phyloP scores from a whole-genome alignment of 2,888 invertebrate genomes.

The Tachina lurida region DNA sequence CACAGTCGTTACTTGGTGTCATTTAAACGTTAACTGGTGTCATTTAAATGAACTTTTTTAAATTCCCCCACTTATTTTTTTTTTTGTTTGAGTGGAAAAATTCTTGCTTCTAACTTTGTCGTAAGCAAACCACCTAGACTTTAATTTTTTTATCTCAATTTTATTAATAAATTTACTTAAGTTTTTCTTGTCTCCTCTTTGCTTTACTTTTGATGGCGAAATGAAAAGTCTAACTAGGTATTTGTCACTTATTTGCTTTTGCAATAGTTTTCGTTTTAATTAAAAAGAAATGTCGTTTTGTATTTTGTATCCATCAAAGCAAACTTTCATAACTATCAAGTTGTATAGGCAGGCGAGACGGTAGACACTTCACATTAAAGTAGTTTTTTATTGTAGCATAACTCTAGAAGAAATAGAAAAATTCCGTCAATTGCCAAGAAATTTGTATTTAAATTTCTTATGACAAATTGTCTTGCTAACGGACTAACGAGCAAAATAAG shows the following conservation, averaged over 20 bases:
- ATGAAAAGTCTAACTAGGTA: neutral
- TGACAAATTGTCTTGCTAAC: neutral
- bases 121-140: neutral
- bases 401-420: neutral
- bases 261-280: neutral
- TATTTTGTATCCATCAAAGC: neutral
- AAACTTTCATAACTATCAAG: neutral
- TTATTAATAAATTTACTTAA: neutral
- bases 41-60: neutral
- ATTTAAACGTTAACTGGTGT: too few relatives aligned
- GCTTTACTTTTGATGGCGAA: neutral
- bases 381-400: conserved; percentile 10
- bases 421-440: neutral
- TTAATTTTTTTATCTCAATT: neutral
- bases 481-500: too few relatives aligned
- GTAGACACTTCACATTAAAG: neutral
- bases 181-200: neutral
- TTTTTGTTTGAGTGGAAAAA: neutral
- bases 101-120: neutral
- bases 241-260: neutral
- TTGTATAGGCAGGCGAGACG: neutral
- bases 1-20: neutral
- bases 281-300: neutral
- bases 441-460: neutral
- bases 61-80: neutral